Evolutionary conservation across 2,113 vertebrate genomes (phyloP), one percentile per base, ranked within the genome.

Genomic region (Illadopsis cleaveri): DNA sequence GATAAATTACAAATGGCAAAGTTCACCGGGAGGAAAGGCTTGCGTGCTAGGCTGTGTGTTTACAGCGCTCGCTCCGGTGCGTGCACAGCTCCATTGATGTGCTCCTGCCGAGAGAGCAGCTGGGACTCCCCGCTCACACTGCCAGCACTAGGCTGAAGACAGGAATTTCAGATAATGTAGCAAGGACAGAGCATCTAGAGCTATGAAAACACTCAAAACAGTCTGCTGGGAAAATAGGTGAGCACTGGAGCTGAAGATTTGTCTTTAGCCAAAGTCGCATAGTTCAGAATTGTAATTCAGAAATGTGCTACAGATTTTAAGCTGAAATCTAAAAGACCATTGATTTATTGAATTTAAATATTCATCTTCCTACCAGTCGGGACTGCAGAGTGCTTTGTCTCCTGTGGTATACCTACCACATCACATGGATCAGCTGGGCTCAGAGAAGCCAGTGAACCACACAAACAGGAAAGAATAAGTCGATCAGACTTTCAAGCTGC

Each of bases 1-100:
- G 54, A 58, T 80, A 48, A 90, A 87, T 82, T 23, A 82, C 81
- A 73, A 93, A 93, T 15, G 62, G 58, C 87, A 77, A 82, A 95
- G 89, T 88, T 96, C 84, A 82, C 6, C 0, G 1, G 50, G 87
- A 89, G 84, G 89, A 38, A 66, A 93, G 78, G 57, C 51, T 79
- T 65, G 81, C 12, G 4, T 65, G 91, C 61, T 85, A 37, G 62
- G 22, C 54, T 60, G n/a, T 28, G 79, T 85, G 82, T 92, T 93
- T 77, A 64, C 68, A 28, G 88, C 0, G 5, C 79, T 73, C 2
- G 2, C 71, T 50, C 42, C 31, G 9, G 16, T 61, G 78, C 50
- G 6, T 47, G 84, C 78, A 84, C 37, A 45, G 70, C 72, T 47
- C 23, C 38, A 24, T 18, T 22, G 83, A 60, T 37, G 75, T 22